phyloP scores from a whole-genome alignment of 2,888 invertebrate genomes.

The Troglohyphantes excavatus region DNA sequence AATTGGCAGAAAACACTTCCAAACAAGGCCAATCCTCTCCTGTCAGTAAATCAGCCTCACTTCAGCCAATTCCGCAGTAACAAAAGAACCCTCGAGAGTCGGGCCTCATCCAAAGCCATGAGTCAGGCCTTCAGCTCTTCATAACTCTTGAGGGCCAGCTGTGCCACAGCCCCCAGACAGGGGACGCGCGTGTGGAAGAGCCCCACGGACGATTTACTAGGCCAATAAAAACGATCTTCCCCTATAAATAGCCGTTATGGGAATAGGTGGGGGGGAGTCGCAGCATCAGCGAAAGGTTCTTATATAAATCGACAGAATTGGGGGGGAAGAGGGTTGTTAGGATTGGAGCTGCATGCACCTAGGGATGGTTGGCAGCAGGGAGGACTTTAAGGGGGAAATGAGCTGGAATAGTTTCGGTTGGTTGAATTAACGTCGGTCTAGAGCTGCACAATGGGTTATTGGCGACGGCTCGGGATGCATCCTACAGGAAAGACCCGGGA shows the following conservation, averaged over 20 bases:
- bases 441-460: no score
- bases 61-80: not conserved
- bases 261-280: not conserved
- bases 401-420: no score
- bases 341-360: constrained; percentile 1
- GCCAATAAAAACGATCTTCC: constrained; percentile 61
- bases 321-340: constrained; percentile 9
- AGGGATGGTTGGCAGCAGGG: not conserved
- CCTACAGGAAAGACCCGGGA: no score
- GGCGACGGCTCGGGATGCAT: no score
- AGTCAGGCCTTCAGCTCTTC: constrained; percentile 19
- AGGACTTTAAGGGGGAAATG: not conserved
- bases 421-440: no score
- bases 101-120: constrained; percentile 5
- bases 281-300: constrained; percentile 10
- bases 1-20: no score
- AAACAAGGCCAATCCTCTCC: no score
- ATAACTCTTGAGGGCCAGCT: constrained; percentile 35
- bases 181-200: not conserved
- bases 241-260: constrained; percentile 61
- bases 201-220: constrained; percentile 38
- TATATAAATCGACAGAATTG: not conserved
- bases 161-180: constrained; percentile 3
- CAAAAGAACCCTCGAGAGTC: not conserved
- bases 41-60: no score